These are phyloP conservation scores for Clostera curtula DNA, from an alignment of 2,888 invertebrate genomes.

Conservation along the genomic window DNA sequence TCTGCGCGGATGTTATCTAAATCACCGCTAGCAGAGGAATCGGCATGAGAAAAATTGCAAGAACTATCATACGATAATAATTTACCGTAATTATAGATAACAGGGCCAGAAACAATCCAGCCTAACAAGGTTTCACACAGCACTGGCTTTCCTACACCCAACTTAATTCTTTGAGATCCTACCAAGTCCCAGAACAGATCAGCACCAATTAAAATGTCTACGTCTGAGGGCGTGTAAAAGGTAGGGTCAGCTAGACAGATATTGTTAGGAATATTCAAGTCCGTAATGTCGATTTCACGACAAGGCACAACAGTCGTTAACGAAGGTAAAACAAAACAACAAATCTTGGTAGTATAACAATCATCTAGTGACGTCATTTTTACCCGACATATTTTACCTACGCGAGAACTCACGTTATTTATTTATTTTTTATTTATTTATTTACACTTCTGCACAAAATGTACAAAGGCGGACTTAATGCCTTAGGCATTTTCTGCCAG, in stretches of 20 bases:
- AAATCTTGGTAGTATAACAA: background rate
- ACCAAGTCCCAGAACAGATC: constrained; percentile 15
- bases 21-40: background rate
- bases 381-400: too few species aligned
- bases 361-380: too few species aligned
- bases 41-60: too few species aligned
- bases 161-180: constrained; percentile 4
- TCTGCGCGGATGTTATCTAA: background rate
- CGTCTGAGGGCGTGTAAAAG: constrained; percentile 9
- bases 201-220: constrained; percentile 13
- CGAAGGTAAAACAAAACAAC: too few species aligned
- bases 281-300: constrained; percentile 1
- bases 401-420: too few species aligned
- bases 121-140: constrained; percentile 10
- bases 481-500: too few species aligned
- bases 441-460: too few species aligned
- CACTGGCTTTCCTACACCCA: constrained; percentile 7
- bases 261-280: constrained; percentile 1
- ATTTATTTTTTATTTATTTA: too few species aligned
- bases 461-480: too few species aligned
- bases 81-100: background rate
- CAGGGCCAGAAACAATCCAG: constrained; percentile 13
- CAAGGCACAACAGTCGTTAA: too few species aligned
- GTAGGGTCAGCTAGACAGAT: constrained; percentile 10
- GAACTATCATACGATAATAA: too few species aligned